A percentile compares a stretch with the other conserved stretches of the same genome.
Conservation (phyloP, 2,113 vertebrate species). For the Cranoglanis bouderius region DNA sequence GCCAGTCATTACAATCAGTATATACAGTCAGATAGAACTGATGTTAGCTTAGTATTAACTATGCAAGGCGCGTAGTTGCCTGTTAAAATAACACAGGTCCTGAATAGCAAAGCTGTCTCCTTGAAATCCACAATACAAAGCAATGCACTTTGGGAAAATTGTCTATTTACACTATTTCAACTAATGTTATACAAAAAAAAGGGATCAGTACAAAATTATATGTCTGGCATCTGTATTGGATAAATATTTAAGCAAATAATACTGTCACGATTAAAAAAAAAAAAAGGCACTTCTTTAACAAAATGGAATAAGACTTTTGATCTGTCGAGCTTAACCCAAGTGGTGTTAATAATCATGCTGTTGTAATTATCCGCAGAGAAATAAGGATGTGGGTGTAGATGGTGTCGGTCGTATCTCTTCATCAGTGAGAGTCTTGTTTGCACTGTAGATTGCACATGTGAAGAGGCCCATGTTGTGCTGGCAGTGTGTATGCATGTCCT, state of each 20-base stretch:
- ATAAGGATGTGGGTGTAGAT: slow-evolving; percentile 2
- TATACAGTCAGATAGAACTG: slow-evolving; percentile 23
- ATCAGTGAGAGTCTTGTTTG: slow-evolving; percentile 55
- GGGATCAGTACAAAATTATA: slow-evolving; percentile 52
- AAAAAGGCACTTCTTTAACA: slow-evolving; percentile 70
- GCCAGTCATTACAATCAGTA: slow-evolving; percentile 18
- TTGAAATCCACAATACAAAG: background rate
- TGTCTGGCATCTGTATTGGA: slow-evolving; percentile 18
- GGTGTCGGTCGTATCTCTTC: background rate
- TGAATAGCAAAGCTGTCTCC: background rate
- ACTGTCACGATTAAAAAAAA: slow-evolving; percentile 65
- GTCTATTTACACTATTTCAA: slow-evolving; percentile 61
- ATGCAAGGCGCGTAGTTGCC: slow-evolving; percentile 15
- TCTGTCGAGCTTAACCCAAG: slow-evolving; percentile 58
- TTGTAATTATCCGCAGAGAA: slow-evolving; percentile 29
- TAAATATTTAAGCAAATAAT: slow-evolving; percentile 68
- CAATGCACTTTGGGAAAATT: slow-evolving; percentile 25
- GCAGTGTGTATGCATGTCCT: background rate
- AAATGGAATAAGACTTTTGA: slow-evolving; percentile 59
- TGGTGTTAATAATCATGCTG: slow-evolving; percentile 41
- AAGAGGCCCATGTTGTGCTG: slow-evolving; percentile 44
- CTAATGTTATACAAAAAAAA: slow-evolving; percentile 55
- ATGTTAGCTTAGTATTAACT: background rate
- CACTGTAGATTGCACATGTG: slow-evolving; percentile 54
- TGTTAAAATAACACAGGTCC: background rate